phyloP scores from a whole-genome alignment of 2,888 invertebrate genomes.

The Tiliacea citrago region DNA sequence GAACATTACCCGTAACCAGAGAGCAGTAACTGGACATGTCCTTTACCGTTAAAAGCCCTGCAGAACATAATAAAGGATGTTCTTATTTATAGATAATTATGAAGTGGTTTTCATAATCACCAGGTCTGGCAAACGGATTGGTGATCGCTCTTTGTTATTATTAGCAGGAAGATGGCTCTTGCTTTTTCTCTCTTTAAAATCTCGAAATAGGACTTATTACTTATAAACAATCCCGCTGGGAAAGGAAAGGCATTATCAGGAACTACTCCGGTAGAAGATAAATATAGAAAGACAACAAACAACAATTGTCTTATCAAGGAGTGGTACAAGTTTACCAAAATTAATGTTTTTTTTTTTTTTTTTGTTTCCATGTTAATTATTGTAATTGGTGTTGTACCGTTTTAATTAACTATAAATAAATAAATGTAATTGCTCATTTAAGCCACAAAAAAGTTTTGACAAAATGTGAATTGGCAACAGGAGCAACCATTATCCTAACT shows the following conservation, averaged over 20 bases:
- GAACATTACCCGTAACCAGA: too few species aligned
- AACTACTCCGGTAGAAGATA: background rate
- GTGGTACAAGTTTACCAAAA: slow-evolving; percentile 4
- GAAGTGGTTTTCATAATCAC: background rate
- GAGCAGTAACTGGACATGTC: too few species aligned
- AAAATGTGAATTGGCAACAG: slow-evolving; percentile 26
- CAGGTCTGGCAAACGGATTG: background rate
- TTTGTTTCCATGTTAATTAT: too few species aligned
- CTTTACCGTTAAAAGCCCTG: background rate
- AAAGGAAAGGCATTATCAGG: background rate
- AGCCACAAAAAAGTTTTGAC: slow-evolving; percentile 12
- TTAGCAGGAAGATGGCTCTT: background rate
- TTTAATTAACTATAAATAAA: too few species aligned
- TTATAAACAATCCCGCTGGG: background rate
- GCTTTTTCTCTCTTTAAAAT: background rate
- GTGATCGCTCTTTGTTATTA: background rate
- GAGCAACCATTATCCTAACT: slow-evolving; percentile 34
- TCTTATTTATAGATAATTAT: background rate
- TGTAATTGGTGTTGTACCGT: too few species aligned
- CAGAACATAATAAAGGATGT: background rate
- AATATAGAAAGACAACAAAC: background rate
- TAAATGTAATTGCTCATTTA: slow-evolving; percentile 29
- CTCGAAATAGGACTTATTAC: background rate
- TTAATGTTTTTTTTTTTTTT: too few species aligned
- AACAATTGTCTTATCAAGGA: slow-evolving; percentile 3